phyloP scores from a whole-genome alignment of 1,140 invertebrate genomes.

The Phocides pigmalion region DNA sequence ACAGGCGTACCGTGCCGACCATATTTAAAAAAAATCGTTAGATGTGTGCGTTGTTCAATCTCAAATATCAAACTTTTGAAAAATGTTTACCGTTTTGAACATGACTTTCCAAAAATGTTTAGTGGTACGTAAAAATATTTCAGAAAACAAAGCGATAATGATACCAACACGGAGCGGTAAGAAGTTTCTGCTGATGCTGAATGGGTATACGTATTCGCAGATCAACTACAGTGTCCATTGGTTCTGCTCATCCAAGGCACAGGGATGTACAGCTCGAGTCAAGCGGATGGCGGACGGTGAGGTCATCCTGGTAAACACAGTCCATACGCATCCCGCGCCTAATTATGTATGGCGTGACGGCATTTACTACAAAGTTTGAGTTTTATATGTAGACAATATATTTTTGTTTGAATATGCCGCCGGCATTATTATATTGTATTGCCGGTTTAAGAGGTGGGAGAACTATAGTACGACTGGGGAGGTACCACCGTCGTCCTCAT shows the following conservation, averaged over 20 bases:
- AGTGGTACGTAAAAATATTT: constrained; percentile 21
- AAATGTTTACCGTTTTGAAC: too few relatives aligned
- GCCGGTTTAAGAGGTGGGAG: too few relatives aligned
- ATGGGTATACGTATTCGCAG: constrained; percentile 62
- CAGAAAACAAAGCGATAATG: constrained; percentile 45
- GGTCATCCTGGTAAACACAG: constrained; percentile 33
- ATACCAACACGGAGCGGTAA: constrained; percentile 59
- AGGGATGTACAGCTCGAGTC: constrained; percentile 48
- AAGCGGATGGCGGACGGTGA: constrained; percentile 28
- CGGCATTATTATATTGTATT: too few relatives aligned
- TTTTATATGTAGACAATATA: not conserved
- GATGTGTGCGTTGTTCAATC: too few relatives aligned
- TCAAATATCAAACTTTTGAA: too few relatives aligned
- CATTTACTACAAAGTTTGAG: constrained; percentile 43
- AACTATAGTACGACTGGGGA: too few relatives aligned
- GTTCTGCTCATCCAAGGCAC: constrained; percentile 55
- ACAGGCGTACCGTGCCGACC: too few relatives aligned
- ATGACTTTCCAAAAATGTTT: too few relatives aligned
- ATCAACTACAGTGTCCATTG: constrained; percentile 53
- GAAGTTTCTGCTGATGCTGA: constrained; percentile 60
- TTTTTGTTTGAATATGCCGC: too few relatives aligned
- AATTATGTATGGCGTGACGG: constrained; percentile 42
- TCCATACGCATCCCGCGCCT: constrained; percentile 46
- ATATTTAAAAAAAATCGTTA: too few relatives aligned
- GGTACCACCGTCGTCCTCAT: too few relatives aligned